phyloP scores from a whole-genome alignment of 2,113 vertebrate species.

The Oryzias javanicus region DNA sequence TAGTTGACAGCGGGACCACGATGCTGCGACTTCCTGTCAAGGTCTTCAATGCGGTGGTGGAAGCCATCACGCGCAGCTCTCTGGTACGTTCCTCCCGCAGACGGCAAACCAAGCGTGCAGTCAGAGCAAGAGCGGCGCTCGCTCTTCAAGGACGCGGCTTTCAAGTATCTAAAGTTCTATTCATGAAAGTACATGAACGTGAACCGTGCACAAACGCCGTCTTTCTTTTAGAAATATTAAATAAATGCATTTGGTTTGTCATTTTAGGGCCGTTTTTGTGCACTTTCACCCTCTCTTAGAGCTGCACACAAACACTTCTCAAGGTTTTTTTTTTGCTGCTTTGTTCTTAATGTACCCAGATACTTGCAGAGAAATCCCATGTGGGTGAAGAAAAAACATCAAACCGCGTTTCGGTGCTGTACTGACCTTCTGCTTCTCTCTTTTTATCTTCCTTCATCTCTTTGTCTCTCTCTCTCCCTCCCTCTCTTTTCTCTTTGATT shows the following conservation, averaged over 20 bases:
- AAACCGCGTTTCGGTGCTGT: conserved; percentile 22
- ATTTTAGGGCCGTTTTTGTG: background rate
- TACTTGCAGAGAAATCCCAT: conserved; percentile 32
- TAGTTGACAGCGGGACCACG: conserved; percentile 97
- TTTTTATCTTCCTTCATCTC: conserved; percentile 9
- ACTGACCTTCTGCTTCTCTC: conserved; percentile 33
- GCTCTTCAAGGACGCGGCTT: conserved; percentile 44
- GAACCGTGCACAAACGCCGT: background rate
- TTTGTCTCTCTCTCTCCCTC: conserved; percentile 4
- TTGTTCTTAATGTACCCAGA: conserved; percentile 21
- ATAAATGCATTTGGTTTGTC: background rate
- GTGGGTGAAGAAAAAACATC: conserved; percentile 23
- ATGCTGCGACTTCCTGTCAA: conserved; percentile 91
- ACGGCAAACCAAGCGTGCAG: conserved; percentile 51
- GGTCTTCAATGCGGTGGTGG: conserved; percentile 89
- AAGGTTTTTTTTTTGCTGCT: conserved; percentile 49
- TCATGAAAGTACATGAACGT: background rate
- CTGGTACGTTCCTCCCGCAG: conserved; percentile 79
- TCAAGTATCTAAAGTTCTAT: conserved; percentile 1
- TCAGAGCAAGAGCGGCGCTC: conserved; percentile 40
- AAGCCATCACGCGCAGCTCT: conserved; percentile 84
- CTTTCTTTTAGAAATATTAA: no score
- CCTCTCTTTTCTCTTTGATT: background rate
- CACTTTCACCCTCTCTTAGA: conserved; percentile 17
- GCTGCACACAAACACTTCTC: conserved; percentile 19